Percentiles rank a stretch among this genome's conserved stretches.
Conservation (phyloP, 2,888 invertebrate species). For the Pycnomerus fuliginosus region DNA sequence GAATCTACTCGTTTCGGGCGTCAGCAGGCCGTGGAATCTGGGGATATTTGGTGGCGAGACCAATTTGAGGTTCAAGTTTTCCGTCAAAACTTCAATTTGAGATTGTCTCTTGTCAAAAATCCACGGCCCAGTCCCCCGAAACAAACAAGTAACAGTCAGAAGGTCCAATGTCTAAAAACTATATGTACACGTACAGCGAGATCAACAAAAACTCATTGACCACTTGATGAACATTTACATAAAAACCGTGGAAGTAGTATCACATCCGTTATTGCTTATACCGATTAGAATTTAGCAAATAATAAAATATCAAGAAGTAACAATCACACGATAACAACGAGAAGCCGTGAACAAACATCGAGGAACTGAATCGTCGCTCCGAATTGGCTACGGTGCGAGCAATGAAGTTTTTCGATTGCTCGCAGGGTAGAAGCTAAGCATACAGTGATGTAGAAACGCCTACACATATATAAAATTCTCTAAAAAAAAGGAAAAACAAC, state of each 20-base stretch:
- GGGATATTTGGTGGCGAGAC: no score
- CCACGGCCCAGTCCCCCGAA: constrained; percentile 12
- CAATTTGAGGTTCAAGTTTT: no score
- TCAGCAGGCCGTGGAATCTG: no score
- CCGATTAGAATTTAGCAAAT: constrained; percentile 8
- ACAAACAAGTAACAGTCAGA: constrained; percentile 8
- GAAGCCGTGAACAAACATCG: constrained; percentile 12
- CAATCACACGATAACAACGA: constrained; percentile 9
- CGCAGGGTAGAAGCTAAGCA: no score
- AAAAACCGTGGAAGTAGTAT: constrained; percentile 34
- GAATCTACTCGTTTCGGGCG: no score
- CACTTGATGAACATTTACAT: no score
- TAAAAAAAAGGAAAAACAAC: constrained; percentile 3
- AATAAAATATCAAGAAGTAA: not conserved
- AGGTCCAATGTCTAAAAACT: no score
- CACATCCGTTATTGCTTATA: constrained; percentile 41
- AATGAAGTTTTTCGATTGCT: no score
- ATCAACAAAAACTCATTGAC: no score
- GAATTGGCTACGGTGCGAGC: no score
- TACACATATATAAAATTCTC: constrained; percentile 15
- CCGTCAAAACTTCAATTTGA: constrained; percentile 38
- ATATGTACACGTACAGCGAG: no score
- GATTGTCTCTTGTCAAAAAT: constrained; percentile 31
- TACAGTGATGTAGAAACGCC: constrained; percentile 1
- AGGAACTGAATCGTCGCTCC: no score